Evolutionary conservation across 1,140 invertebrate genomes (phyloP), one percentile per base, ranked within the genome.

Genomic region (Hylaeus anthracinus): DNA sequence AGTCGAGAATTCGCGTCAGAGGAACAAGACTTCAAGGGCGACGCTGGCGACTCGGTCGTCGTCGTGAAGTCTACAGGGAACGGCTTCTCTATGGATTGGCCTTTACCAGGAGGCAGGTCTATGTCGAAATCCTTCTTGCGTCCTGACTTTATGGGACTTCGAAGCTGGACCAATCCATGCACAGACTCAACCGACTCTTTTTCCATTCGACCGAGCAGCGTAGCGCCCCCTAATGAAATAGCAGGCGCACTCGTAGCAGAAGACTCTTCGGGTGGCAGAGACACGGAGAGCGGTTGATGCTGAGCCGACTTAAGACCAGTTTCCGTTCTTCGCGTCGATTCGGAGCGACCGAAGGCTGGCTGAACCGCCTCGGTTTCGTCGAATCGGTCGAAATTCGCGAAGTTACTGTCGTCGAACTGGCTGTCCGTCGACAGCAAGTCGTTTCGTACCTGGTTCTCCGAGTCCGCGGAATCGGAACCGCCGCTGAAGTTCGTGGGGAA

Each of bases 221-320:
- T 43, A 37, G 61, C 71, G 2, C 39, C 45, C 12, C 12, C 56
- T 8, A 67, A 41, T 1, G 83, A 41, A 5, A 53, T 15, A 10
- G 0, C 37, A 0, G 83, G 10, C 3, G 58, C 14, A 53, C 75
- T 82, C 1, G 84, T 2, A 3, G 45, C 5, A 45, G 93, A 90
- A 51, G 86, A 79, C 26, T 95, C 94, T 90, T 96, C 96, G 14
- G 95, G 95, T 41, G 96, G 96, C 82, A 96, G 90, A 5, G 94
- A 94, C 12, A 96, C 96, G 69, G 96, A 95, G 70, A 97, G 91
- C 12, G 95, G 95, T 41, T 95, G 95, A 90, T 95, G 91, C 93
- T 92, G 90, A 12, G 90, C 81, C 9, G 80, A 58, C 41, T 83
- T 90, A 0, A 84, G 26, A 45, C 37, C 82, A 1, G 79, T 79